Conservation (phyloP, 2,797 vertebrate species). For the Anabacerthia variegaticeps region DNA sequence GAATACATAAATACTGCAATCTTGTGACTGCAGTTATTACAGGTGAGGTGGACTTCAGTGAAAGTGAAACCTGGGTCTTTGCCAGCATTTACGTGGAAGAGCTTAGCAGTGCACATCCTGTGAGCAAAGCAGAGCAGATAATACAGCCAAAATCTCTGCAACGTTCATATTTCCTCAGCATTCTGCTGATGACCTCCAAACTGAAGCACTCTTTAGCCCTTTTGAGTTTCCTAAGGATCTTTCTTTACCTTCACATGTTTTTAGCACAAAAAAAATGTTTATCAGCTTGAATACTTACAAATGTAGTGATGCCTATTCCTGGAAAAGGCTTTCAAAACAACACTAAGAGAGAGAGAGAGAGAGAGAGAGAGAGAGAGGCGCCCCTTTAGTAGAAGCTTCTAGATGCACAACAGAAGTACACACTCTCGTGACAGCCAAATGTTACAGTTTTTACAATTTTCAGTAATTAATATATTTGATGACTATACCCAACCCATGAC, state of each 20-base stretch:
- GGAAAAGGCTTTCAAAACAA: no score
- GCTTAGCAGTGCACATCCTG: not conserved
- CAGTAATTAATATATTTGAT: no score
- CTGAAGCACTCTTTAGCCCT: not conserved
- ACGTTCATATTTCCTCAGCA: not conserved
- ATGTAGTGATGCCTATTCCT: not conserved
- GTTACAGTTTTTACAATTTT: no score
- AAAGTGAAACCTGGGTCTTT: not conserved
- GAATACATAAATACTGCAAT: not conserved
- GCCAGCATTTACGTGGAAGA: not conserved
- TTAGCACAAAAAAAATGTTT: not conserved
- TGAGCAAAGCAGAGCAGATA: not conserved
- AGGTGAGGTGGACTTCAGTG: not conserved
- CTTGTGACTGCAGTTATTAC: not conserved
- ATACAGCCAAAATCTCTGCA: not conserved
- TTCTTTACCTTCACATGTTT: not conserved
- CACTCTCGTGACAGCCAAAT: no score
- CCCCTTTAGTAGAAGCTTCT: no score
- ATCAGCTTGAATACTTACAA: not conserved
- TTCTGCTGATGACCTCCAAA: not conserved
- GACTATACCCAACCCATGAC: no score
- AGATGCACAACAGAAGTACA: no score
- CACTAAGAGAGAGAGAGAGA: no score
- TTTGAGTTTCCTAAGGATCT: not conserved
- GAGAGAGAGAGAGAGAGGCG: no score